These are phyloP conservation scores for Leucoma salicis DNA, from an alignment of 2,888 invertebrate genomes.

Conservation along the genomic window DNA sequence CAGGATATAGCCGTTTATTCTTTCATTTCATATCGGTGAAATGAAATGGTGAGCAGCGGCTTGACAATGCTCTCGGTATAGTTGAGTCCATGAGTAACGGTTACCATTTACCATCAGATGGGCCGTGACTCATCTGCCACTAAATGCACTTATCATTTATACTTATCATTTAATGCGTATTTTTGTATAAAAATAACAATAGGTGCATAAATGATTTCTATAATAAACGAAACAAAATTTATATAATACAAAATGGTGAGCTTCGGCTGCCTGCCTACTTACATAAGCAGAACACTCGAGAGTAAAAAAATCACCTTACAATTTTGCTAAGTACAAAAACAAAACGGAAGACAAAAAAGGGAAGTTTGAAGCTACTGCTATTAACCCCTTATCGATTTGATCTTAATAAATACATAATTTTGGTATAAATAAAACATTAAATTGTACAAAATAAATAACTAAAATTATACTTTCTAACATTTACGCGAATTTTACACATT, in stretches of 20 bases:
- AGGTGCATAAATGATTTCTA: slow-evolving; percentile 70
- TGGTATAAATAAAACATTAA: slow-evolving; percentile 75
- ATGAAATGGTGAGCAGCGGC: too few relatives aligned
- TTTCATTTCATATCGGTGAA: too few relatives aligned
- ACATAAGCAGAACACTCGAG: slow-evolving; percentile 34
- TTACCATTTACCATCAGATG: too few relatives aligned
- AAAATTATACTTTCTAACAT: too few relatives aligned
- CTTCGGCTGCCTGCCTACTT: slow-evolving; percentile 50
- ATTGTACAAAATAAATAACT: slow-evolving; percentile 73
- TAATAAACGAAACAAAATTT: slow-evolving; percentile 58
- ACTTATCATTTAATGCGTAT: slow-evolving; percentile 73
- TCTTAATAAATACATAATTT: slow-evolving; percentile 58
- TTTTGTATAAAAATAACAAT: slow-evolving; percentile 80
- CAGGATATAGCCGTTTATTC: too few relatives aligned
- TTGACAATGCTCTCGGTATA: too few relatives aligned
- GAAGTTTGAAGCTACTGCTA: slow-evolving; percentile 61
- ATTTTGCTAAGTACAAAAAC: slow-evolving; percentile 69
- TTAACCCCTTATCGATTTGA: slow-evolving; percentile 60
- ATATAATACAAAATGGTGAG: slow-evolving; percentile 71
- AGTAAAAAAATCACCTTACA: slow-evolving; percentile 59
- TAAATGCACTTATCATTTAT: too few relatives aligned
- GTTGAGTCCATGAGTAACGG: too few relatives aligned
- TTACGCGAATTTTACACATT: too few relatives aligned
- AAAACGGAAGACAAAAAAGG: slow-evolving; percentile 73
- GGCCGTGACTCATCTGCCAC: too few relatives aligned